These are phyloP conservation scores for Cartodere bifasciata DNA, from an alignment of 2,888 invertebrate species.

Conservation along the genomic window DNA sequence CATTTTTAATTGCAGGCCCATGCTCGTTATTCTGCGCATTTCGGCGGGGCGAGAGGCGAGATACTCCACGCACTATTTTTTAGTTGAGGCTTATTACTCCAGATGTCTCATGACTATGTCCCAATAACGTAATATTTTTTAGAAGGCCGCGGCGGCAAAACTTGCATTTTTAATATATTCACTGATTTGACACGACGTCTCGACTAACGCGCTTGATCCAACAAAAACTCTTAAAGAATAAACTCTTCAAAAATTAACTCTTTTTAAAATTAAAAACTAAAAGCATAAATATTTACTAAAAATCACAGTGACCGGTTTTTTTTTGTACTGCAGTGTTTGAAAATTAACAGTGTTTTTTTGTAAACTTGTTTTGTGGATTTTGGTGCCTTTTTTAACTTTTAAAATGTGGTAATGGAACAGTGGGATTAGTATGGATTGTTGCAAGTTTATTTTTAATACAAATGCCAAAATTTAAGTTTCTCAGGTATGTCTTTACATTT, in stretches of 20 bases:
- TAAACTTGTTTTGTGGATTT: no score
- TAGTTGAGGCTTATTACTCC: slow-evolving; percentile 51
- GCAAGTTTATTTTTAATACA: no score
- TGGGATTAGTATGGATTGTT: no score
- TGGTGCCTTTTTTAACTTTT: no score
- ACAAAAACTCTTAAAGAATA: no score
- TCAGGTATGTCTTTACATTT: slow-evolving; percentile 16
- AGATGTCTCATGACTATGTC: slow-evolving; percentile 48
- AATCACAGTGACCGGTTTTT: slow-evolving; percentile 4
- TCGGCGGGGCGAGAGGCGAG: slow-evolving; percentile 30
- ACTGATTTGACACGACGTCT: no score
- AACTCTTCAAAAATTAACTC: no score
- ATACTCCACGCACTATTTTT: slow-evolving; percentile 50
- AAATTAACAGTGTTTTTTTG: no score
- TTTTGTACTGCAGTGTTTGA: no score
- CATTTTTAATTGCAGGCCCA: slow-evolving; percentile 45
- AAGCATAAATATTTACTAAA: slow-evolving; percentile 7
- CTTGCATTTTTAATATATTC: slow-evolving; percentile 38
- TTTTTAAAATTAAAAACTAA: no score
- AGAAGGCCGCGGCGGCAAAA: slow-evolving; percentile 29
- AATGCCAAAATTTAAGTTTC: slow-evolving; percentile 18
- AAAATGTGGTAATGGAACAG: no score
- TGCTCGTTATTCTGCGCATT: slow-evolving; percentile 47
- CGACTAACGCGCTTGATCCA: no score
- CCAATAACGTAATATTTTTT: slow-evolving; percentile 41